Conservation (phyloP, 1,140 invertebrate species). For the Metopolophium dirhodum region DNA sequence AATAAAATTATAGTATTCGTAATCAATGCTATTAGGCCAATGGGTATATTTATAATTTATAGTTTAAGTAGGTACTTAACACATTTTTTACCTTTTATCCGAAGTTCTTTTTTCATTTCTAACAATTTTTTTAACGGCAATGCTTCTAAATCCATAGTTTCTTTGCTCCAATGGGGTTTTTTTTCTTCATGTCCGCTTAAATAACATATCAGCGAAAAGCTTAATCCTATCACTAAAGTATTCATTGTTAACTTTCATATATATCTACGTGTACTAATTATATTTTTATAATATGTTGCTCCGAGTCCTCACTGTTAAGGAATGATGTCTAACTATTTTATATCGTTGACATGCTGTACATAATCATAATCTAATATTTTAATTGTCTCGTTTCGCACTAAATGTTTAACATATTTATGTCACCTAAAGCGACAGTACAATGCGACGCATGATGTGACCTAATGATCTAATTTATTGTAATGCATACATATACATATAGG, state of each 20-base stretch:
- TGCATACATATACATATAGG: neutral
- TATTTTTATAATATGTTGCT: neutral
- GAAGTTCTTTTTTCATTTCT: conserved; percentile 43
- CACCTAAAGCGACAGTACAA: neutral
- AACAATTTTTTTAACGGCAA: conserved; percentile 22
- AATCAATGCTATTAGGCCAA: too few species aligned
- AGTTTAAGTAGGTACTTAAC: neutral
- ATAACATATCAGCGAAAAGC: neutral
- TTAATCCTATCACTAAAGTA: conserved; percentile 5
- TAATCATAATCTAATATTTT: neutral
- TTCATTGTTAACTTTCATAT: neutral
- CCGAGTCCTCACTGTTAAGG: neutral
- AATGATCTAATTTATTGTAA: neutral
- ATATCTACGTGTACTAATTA: neutral
- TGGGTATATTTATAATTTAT: neutral
- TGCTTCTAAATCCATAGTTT: conserved; percentile 29
- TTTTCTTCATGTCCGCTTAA: neutral
- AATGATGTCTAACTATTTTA: neutral
- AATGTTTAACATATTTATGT: neutral
- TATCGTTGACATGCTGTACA: neutral
- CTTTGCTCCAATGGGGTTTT: neutral
- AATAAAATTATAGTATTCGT: too few species aligned
- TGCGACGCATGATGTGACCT: neutral
- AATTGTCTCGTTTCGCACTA: conserved; percentile 37
- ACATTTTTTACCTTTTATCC: neutral